These are phyloP conservation scores for Misgurnus anguillicaudatus DNA, from an alignment of 2,113 vertebrate genomes.

Conservation along the genomic window DNA sequence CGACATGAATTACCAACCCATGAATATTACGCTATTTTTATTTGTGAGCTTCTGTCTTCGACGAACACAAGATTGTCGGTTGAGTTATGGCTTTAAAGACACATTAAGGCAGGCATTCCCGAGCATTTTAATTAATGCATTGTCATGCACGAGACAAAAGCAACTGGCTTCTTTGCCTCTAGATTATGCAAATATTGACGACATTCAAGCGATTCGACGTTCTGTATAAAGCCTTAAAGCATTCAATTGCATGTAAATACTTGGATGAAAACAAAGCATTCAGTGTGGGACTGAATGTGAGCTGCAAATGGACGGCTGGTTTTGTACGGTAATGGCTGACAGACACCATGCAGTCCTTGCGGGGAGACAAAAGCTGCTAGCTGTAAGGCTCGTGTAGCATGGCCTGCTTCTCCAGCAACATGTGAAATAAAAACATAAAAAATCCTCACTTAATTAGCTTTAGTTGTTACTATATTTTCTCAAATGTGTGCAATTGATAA, in stretches of 20 bases:
- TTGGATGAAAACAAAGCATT: slow-evolving; percentile 3
- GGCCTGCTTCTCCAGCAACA: background rate
- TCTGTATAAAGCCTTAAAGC: background rate
- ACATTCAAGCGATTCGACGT: background rate
- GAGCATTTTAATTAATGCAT: slow-evolving; percentile 16
- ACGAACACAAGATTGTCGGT: slow-evolving; percentile 37
- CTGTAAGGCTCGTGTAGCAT: background rate
- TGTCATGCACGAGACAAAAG: slow-evolving; percentile 36
- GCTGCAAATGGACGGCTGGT: slow-evolving; percentile 52
- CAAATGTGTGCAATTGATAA: background rate
- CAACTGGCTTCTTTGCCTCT: background rate
- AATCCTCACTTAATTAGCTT: background rate
- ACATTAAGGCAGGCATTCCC: slow-evolving; percentile 14
- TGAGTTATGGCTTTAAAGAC: slow-evolving; percentile 33
- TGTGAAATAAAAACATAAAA: background rate
- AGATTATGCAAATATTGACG: slow-evolving; percentile 19
- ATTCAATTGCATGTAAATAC: background rate
- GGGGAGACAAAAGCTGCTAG: slow-evolving; percentile 75
- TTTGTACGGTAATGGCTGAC: slow-evolving; percentile 74
- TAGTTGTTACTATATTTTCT: background rate
- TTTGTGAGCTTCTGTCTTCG: slow-evolving; percentile 32
- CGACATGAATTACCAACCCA: background rate
- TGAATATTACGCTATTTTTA: slow-evolving; percentile 51
- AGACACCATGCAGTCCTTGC: slow-evolving; percentile 60
- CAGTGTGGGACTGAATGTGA: slow-evolving; percentile 41